Conservation (phyloP, 2,113 vertebrate genomes). For the Camelus bactrianus region DNA sequence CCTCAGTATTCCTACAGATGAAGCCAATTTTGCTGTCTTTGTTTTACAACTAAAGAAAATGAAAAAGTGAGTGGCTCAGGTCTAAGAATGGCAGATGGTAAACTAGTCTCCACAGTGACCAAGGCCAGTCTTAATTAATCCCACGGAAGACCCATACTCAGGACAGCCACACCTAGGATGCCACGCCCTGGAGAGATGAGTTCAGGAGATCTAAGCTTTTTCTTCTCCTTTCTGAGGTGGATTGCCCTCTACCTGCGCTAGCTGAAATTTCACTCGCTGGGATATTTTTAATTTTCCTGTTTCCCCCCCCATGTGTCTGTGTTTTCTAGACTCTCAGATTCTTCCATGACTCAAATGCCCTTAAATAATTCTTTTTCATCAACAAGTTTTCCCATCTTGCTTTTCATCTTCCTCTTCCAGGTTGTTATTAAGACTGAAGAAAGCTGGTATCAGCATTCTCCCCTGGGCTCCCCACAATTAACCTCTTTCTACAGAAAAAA, state of each 20-base stretch:
- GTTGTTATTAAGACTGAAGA: slow-evolving; percentile 75
- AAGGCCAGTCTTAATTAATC: background rate
- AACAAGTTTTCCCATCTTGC: slow-evolving; percentile 70
- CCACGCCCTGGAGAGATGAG: fast-evolving
- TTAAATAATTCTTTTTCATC: slow-evolving; percentile 83
- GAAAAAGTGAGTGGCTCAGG: background rate
- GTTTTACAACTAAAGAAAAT: background rate
- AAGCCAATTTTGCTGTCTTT: slow-evolving; percentile 11
- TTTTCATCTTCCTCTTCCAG: slow-evolving; percentile 80
- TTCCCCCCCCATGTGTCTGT: background rate
- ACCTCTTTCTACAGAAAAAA: slow-evolving; percentile 73
- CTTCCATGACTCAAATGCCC: slow-evolving; percentile 65
- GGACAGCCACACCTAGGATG: background rate
- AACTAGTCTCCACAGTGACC: background rate
- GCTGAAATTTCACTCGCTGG: slow-evolving; percentile 24
- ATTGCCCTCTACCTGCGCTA: background rate
- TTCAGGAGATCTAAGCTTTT: background rate
- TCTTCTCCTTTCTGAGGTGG: background rate
- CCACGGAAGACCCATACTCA: background rate
- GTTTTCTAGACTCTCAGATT: slow-evolving; percentile 71
- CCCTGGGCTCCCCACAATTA: slow-evolving; percentile 74
- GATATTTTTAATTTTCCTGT: slow-evolving; percentile 35
- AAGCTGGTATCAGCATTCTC: slow-evolving; percentile 65
- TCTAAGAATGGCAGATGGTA: background rate
- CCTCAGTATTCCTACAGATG: background rate